Evolutionary conservation across 2,888 invertebrate species (phyloP), one percentile per base, ranked within the genome.

Genomic region (Netelia inedita): DNA sequence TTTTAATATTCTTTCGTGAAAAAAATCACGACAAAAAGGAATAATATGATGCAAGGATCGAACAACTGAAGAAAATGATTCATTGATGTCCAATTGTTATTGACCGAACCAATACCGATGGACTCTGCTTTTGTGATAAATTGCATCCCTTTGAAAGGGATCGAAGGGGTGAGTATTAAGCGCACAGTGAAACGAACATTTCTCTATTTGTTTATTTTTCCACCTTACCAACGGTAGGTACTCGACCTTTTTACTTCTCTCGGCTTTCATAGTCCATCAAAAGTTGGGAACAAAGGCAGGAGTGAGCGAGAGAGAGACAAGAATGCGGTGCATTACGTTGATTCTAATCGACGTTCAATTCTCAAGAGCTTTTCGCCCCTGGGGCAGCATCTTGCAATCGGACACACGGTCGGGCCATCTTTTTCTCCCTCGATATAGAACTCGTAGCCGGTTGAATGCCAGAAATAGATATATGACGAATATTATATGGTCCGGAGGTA

Each of bases 331-430:
- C 66, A 76, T 83, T 80, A 73, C 75, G 66, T 83, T 83, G 75
- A 83, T 76, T 80, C 79, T 76, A 76, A 83, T 76, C 80, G 72
- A 75, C 65, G 28, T 68, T 43, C 83, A 66, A 83, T 76, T 76
- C 53, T 68, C 61, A 53, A 76, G 59, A 76, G 75, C 66, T 72
- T 79, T 76, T 61, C n/a, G n/a, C 53, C 79, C 63, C 66, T 53
- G 35, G 74, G 79, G 63, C 59, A 76, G 63, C 59, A 76, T 76
- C 79, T 65, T 75, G 10, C 43, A 59, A 75, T 65, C 57, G 61
- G 61, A 61, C 41, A 72, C 21, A 23, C n/a, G 65, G 19, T 16
- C 65, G 61, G 9, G 1, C 10, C 21, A 21, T 55, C 11, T 21
- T 28, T 55, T 19, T 28, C 19, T 65, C 9, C 21, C 14, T 10